Evolutionary conservation across 2,797 vertebrate genomes (phyloP), one percentile per base, ranked within the genome.

Genomic region (Acropternis orthonyx): DNA sequence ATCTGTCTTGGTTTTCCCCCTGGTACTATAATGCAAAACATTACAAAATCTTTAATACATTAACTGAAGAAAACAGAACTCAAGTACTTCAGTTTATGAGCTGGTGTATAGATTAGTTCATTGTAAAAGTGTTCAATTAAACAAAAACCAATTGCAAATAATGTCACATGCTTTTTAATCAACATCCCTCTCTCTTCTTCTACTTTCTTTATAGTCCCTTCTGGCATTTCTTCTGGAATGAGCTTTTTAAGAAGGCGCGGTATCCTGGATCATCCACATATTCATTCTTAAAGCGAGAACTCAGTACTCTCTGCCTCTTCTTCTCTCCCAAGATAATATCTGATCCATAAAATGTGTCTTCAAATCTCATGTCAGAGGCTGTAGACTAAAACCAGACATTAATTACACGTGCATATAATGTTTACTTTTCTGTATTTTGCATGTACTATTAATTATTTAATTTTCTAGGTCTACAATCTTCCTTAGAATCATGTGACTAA

Each of bases 291-390:
- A 99, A 99, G 81, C 99, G 98, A 32, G 98, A 99, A 95, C 99
- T 99, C 90, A 99, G 96, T 23, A 98, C 98, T 88, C 99, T 98
- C 93, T 99, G 99, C 66, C 99, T 98, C 98, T 99, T 99, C 97
- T 98, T 98, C 96, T 99, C 98, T 46, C 98, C 98, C 96, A 98
- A 98, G 44, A 98, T 98, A 75, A 98, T 98, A 91, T 98, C 97
- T 85, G 95, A 77, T 95, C 98, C 98, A 96, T 98, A 99, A 98
- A 99, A 99, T 1, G 99, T 98, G 86, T 99, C 99, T 97, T 99
- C 98, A 96, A 99, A 99, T 95, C 98, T 98, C 99, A 99, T 99
- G 89, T 99, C 98, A 66, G 99, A 99, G 23, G 99, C 99, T 92
- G 98, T 99, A 88, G 99, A 99, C 99, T 99, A 83, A 92, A 97